Conservation (phyloP, 2,797 vertebrate species). For the Gastrophryne carolinensis region DNA sequence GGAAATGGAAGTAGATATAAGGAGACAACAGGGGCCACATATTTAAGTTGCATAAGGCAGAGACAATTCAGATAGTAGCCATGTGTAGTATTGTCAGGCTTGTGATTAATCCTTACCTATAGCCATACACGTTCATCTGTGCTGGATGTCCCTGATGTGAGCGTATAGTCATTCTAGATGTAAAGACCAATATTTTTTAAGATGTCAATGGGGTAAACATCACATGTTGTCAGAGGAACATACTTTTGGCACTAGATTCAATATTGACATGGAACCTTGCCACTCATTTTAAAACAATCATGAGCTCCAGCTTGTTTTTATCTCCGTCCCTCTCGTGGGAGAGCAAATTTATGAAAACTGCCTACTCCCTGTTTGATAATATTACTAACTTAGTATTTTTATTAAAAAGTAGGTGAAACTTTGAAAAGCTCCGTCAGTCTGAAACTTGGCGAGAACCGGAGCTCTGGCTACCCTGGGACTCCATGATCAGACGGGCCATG, state of each 20-base stretch:
- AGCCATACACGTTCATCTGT: not conserved
- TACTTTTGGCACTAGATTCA: constrained; percentile 31
- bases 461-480: constrained; percentile 26
- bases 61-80: too few relatives aligned
- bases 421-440: constrained; percentile 27
- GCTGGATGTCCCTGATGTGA: not conserved
- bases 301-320: constrained; percentile 28
- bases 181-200: constrained; percentile 6
- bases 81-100: not conserved
- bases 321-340: constrained; percentile 15
- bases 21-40: too few relatives aligned
- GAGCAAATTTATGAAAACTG: constrained; percentile 46
- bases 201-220: constrained; percentile 4
- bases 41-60: too few relatives aligned
- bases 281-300: constrained; percentile 46
- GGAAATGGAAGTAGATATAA: too few relatives aligned
- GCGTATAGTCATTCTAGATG: not conserved
- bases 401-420: constrained; percentile 45
- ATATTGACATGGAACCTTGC: constrained; percentile 33
- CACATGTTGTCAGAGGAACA: constrained; percentile 12
- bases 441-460: constrained; percentile 23
- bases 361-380: constrained; percentile 50
- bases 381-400: constrained; percentile 42
- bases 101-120: not conserved
- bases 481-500: constrained; percentile 42